phyloP scores from a whole-genome alignment of 2,113 vertebrate genomes.

The Pollachius pollachius region DNA sequence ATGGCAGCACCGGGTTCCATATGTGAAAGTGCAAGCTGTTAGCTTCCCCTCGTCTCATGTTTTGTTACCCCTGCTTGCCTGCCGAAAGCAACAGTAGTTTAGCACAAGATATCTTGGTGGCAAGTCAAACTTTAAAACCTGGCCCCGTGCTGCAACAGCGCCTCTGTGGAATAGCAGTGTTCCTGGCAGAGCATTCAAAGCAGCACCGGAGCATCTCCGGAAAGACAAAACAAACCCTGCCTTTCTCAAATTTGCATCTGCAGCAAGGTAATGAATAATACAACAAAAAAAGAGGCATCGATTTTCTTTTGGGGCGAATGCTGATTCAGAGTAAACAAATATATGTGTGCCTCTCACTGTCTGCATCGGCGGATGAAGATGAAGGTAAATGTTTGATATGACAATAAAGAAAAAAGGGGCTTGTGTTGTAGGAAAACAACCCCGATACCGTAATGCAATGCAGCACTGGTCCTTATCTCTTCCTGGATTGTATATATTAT shows the following conservation, averaged over 20 bases:
- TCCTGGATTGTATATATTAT: too few relatives aligned
- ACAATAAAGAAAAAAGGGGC: conserved; percentile 23
- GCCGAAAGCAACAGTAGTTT: conserved; percentile 40
- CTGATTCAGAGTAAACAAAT: conserved; percentile 21
- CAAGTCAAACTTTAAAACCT: conserved; percentile 30
- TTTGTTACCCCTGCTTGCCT: conserved; percentile 20
- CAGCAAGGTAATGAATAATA: not conserved
- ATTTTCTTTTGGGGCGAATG: conserved; percentile 20
- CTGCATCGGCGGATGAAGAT: conserved; percentile 23
- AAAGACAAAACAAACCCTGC: conserved; percentile 31
- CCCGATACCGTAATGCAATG: too few relatives aligned
- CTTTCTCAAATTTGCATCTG: conserved; percentile 15
- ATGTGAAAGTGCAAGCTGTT: conserved; percentile 47
- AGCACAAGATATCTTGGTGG: conserved; percentile 42
- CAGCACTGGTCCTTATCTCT: too few relatives aligned
- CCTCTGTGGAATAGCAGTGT: conserved; percentile 32
- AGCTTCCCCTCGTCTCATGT: conserved; percentile 38
- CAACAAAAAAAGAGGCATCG: conserved; percentile 2
- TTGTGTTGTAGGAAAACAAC: not conserved
- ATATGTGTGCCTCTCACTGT: conserved; percentile 24
- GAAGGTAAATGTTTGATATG: conserved; percentile 31
- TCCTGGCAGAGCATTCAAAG: conserved; percentile 29
- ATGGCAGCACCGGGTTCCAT: conserved; percentile 35
- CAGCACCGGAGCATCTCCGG: conserved; percentile 34
- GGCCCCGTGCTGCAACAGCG: conserved; percentile 25